Percentiles rank a stretch among this genome's conserved stretches.
phyloP scores from a whole-genome alignment of 2,797 vertebrate species.

The Argya squamiceps region DNA sequence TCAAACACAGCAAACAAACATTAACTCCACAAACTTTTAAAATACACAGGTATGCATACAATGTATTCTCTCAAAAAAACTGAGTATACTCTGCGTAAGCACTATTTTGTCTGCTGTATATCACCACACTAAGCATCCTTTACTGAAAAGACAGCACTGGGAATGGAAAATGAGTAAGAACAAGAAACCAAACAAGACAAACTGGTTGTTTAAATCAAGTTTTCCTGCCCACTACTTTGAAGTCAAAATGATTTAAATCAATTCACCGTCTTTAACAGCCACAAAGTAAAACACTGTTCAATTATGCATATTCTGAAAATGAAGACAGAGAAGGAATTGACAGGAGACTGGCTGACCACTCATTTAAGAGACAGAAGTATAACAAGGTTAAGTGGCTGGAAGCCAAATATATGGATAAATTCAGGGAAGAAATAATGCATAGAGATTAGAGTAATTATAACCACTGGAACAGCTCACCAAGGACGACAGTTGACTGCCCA shows the following conservation, averaged over 20 bases:
- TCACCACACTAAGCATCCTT: neutral
- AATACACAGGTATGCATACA: neutral
- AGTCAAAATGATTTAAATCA: slow-evolving; percentile 34
- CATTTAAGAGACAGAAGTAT: slow-evolving; percentile 10
- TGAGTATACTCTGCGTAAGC: neutral
- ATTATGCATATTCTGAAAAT: slow-evolving; percentile 51
- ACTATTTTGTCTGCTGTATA: rapidly evolving
- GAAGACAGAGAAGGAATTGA: slow-evolving; percentile 26
- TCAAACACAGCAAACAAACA: neutral
- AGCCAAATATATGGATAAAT: slow-evolving; percentile 33
- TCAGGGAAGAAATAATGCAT: neutral
- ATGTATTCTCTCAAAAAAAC: neutral
- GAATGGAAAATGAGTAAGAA: neutral
- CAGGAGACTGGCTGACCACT: neutral
- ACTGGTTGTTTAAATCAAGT: neutral
- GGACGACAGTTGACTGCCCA: neutral
- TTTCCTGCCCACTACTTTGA: neutral
- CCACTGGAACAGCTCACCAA: neutral
- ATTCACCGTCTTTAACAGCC: neutral
- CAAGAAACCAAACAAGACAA: neutral
- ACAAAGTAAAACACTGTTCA: slow-evolving; percentile 28
- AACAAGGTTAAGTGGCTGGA: slow-evolving; percentile 43
- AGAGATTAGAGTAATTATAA: neutral
- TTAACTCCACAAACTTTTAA: neutral
- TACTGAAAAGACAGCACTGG: neutral